Percentiles rank a stretch among this genome's conserved stretches.
phyloP scores from a whole-genome alignment of 2,113 vertebrate genomes.

The Butastur rufipennis region DNA sequence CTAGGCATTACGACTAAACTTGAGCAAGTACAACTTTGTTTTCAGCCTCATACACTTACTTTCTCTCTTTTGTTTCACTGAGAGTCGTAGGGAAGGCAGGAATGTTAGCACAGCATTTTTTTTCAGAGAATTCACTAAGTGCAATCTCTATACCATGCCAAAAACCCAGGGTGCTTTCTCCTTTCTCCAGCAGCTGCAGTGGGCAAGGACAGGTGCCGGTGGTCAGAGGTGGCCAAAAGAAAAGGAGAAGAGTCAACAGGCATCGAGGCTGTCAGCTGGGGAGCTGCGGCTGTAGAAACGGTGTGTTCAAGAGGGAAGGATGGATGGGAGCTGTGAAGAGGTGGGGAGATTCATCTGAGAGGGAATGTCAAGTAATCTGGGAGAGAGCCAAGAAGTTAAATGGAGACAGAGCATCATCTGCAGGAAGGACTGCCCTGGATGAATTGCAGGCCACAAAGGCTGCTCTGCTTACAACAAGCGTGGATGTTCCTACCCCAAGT shows the following conservation, averaged over 20 bases:
- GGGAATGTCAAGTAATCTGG: not conserved
- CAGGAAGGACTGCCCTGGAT: accelerated
- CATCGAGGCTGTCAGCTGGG: not conserved
- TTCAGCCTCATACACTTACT: not conserved
- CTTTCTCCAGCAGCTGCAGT: not conserved
- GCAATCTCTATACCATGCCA: not conserved
- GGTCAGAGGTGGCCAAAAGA: not conserved
- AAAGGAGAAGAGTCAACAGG: not conserved
- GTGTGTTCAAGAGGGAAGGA: not conserved
- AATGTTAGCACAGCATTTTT: not conserved
- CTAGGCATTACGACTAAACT: not conserved
- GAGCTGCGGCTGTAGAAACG: not conserved
- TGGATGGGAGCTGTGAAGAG: not conserved
- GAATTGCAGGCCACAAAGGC: not conserved
- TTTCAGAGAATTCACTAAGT: not conserved
- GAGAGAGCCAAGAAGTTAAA: not conserved
- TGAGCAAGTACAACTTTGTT: not conserved
- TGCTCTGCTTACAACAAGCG: not conserved
- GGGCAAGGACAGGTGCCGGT: accelerated
- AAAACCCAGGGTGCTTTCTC: not conserved
- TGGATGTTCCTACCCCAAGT: not conserved
- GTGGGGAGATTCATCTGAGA: not conserved
- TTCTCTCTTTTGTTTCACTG: not conserved
- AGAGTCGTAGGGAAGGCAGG: not conserved
- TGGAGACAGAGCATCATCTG: not conserved